Base-by-base conservation (phyloP, 2,797 vertebrate species). In the Argyrosomus regius region DNA sequence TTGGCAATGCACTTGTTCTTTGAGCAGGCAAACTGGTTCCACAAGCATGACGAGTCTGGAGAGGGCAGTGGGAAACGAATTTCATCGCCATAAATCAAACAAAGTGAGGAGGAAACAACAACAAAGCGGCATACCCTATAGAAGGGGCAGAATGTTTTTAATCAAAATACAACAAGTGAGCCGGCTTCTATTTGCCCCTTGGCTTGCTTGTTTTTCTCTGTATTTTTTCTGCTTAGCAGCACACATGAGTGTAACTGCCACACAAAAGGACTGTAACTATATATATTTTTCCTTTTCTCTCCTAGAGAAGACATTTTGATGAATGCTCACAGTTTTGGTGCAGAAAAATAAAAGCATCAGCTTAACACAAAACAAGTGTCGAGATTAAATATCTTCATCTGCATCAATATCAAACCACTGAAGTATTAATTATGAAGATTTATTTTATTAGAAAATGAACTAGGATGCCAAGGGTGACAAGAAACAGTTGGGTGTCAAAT, bases 21-120 rank as follows among this genome's bases (percentile, higher is more conserved):
- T n/a, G 98, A 98, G 92, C 98, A 99, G 81, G 98, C 97, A 82
- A 99, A 99, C 24, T 99, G 97, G 91, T 98, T 98, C 98, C 98
- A 99, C 0, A 98, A 91, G 85, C 98, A 99, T 35, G 98, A 98
- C 0, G 98, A 98, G 93, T 97, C 98, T 99, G 84, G 56, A 59
- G 72, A 81, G 72, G 72, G 73, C 52, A 65, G 57, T 5, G 50
- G 64, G 57, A 75, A 65, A 72, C 52, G 13, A 68, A 71, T 77
- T 78, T 61, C 71, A 81, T 39, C 52, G 64, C 63, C 70, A 90
- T 82, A 82, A 91, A 92, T 90, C 89, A 89, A 82, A 85, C 45
- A 80, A 69, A 83, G 69, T 41, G 75, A 75, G 75, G 62, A 59
- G 49, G 77, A 85, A 85, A 84, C 65, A 68, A 74, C 81, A 91